Percentiles rank a stretch among this genome's conserved stretches.
Conservation (phyloP, 2,113 vertebrate species). For the Rhinopomastus cyanomelas region DNA sequence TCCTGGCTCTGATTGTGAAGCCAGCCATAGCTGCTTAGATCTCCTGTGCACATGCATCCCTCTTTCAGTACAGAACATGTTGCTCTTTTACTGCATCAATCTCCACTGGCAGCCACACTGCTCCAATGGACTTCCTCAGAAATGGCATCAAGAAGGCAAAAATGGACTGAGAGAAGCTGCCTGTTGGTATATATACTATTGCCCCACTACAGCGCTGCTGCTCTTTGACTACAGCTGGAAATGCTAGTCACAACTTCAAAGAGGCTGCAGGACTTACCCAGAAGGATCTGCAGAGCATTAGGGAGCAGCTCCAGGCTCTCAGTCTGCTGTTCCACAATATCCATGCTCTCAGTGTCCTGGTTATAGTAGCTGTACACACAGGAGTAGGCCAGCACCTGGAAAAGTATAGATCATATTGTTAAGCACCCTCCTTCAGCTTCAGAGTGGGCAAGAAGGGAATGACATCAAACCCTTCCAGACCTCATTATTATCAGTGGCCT, state of each 20-base stretch:
- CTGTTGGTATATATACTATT: not conserved
- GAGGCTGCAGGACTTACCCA: conserved; percentile 75
- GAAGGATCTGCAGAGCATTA: conserved; percentile 90
- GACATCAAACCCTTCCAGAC: not conserved
- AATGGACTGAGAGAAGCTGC: not conserved
- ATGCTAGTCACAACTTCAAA: not conserved
- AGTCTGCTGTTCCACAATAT: conserved; percentile 92
- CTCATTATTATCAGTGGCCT: not conserved
- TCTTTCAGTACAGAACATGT: no score
- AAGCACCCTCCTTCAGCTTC: not conserved
- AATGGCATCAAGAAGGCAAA: not conserved
- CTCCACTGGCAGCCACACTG: no score
- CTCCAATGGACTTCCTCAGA: not conserved
- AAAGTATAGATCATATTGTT: not conserved
- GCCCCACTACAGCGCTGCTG: no score
- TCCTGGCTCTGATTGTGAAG: not conserved
- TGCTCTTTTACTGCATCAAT: no score
- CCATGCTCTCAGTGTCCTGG: conserved; percentile 91
- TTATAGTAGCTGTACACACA: conserved; percentile 98
- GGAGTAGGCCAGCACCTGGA: conserved; percentile 91
- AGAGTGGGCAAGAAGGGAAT: not conserved
- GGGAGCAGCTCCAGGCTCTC: conserved; percentile 92
- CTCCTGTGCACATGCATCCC: not conserved
- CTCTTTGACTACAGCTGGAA: no score
- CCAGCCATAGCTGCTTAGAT: not conserved